Conservation (phyloP, 2,888 invertebrate genomes). For the Tachina fera region DNA sequence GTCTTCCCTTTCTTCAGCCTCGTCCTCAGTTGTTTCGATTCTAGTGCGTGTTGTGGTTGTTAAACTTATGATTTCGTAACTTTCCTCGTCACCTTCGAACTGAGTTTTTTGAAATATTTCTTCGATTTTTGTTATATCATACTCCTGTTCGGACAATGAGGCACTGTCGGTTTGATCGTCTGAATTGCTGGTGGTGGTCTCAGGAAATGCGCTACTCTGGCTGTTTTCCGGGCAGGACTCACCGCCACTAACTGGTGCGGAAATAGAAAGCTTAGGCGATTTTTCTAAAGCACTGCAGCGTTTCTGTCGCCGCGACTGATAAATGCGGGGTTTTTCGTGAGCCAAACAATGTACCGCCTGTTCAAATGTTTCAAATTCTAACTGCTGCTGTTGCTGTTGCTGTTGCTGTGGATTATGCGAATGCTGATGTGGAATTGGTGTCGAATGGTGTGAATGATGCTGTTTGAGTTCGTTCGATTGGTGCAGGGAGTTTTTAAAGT, state of each 20-base stretch:
- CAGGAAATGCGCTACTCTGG: conserved; percentile 81
- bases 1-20: conserved; percentile 64
- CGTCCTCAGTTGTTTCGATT: conserved; percentile 78
- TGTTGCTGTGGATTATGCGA: conserved; percentile 67
- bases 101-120: conserved; percentile 78
- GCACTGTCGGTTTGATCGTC: conserved; percentile 81
- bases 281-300: conserved; percentile 62
- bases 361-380: conserved; percentile 77
- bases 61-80: conserved; percentile 79
- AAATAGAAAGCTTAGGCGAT: conserved; percentile 54
- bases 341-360: conserved; percentile 75
- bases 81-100: conserved; percentile 74
- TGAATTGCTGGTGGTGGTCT: conserved; percentile 82
- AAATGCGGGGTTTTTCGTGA: conserved; percentile 79
- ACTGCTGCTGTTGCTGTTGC: conserved; percentile 71
- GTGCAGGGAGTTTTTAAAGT: conserved; percentile 82
- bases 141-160: conserved; percentile 80
- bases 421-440: conserved; percentile 18
- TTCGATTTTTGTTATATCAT: conserved; percentile 80
- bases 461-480: conserved; percentile 77
- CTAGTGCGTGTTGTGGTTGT: conserved; percentile 78
- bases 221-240: conserved; percentile 81
- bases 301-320: conserved; percentile 77
- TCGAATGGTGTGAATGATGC: conserved; percentile 49
- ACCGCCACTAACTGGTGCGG: conserved; percentile 66